Conservation (phyloP, 2,113 vertebrate genomes). For the Poeciliopsis occidentalis region DNA sequence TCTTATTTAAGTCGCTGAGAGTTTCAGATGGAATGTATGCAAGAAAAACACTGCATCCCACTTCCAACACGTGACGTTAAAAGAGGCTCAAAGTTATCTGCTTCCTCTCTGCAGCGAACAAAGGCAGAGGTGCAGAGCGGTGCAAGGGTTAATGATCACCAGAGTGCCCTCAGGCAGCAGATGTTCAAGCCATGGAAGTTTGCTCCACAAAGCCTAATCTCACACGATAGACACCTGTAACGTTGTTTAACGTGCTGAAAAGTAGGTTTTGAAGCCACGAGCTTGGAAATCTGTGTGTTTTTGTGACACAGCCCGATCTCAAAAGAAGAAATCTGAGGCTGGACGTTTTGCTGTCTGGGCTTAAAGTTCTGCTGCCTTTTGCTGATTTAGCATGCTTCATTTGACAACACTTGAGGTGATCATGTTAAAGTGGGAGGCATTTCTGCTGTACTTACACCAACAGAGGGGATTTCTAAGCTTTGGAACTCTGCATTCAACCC, state of each 20-base stretch:
- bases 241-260: conserved; percentile 61
- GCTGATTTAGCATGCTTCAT: conserved; percentile 33
- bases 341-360: conserved; percentile 20
- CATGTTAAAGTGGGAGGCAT: conserved; percentile 32
- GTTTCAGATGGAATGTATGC: conserved; percentile 14
- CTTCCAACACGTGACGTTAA: conserved; percentile 50
- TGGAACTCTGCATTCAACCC: conserved; percentile 41
- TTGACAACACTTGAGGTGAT: conserved; percentile 43
- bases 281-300: conserved; percentile 36
- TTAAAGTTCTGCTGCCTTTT: conserved; percentile 21
- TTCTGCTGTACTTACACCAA: conserved; percentile 60
- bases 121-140: conserved; percentile 40
- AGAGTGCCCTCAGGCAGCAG: conserved; percentile 68
- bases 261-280: conserved; percentile 60
- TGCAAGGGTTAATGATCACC: conserved; percentile 74
- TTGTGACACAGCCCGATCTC: neutral
- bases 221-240: conserved; percentile 68
- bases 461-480: conserved; percentile 65
- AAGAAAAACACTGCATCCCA: conserved; percentile 20
- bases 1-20: conserved; percentile 40
- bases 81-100: conserved; percentile 31
- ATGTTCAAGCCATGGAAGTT: conserved; percentile 75
- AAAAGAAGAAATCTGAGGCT: conserved; percentile 8
- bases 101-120: conserved; percentile 59
- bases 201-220: conserved; percentile 60